Conservation (phyloP, 2,888 invertebrate genomes). For the Diarsia dahlii region DNA sequence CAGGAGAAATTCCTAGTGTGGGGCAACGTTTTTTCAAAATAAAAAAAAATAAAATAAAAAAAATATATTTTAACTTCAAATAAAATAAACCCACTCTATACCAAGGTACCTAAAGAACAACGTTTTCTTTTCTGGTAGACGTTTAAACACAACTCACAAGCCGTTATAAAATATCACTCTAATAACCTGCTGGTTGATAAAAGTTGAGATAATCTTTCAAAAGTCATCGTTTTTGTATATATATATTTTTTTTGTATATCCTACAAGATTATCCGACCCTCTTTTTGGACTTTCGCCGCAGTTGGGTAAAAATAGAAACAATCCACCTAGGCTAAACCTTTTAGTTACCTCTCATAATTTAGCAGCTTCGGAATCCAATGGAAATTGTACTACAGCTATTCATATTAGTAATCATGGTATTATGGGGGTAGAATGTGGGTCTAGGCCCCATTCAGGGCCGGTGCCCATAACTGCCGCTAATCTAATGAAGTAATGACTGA, state of each 20-base stretch:
- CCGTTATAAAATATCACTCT: not conserved
- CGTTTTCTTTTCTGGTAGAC: too few species aligned
- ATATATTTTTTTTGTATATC: too few species aligned
- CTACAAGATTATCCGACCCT: not conserved
- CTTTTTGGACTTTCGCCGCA: too few species aligned
- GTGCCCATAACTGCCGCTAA: conserved; percentile 40
- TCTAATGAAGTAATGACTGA: conserved; percentile 41
- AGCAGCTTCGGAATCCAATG: conserved; percentile 39
- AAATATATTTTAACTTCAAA: too few species aligned
- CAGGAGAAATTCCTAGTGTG: too few species aligned
- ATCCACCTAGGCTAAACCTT: not conserved
- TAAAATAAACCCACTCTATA: too few species aligned
- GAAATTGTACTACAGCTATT: conserved; percentile 36
- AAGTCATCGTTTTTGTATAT: not conserved
- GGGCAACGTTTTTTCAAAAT: too few species aligned
- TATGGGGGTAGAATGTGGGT: conserved; percentile 64
- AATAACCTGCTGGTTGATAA: not conserved
- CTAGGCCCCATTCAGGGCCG: conserved; percentile 62
- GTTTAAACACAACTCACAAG: too few species aligned
- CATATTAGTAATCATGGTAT: conserved; percentile 34
- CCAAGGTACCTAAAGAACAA: too few species aligned
- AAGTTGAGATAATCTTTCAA: not conserved
- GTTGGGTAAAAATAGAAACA: not conserved
- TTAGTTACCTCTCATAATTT: conserved; percentile 39
- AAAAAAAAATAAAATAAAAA: too few species aligned